These are phyloP conservation scores for Chrysodeixis includens DNA, from an alignment of 2,888 invertebrate genomes.

Conservation along the genomic window DNA sequence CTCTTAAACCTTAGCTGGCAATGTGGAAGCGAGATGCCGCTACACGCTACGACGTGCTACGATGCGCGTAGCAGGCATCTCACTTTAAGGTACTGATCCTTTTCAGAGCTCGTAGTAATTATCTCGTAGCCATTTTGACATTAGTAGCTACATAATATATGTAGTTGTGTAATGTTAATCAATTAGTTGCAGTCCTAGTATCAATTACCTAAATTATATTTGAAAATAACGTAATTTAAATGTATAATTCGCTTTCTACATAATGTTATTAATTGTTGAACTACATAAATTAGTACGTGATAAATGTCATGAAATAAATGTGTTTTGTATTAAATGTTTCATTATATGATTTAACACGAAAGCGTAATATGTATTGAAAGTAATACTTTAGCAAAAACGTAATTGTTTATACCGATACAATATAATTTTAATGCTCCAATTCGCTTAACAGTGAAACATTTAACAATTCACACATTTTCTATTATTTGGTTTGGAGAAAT, in stretches of 20 bases:
- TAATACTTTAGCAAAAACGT: not conserved
- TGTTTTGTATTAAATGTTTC: not conserved
- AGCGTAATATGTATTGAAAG: too few relatives aligned
- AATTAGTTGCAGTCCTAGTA: not conserved
- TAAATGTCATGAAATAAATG: not conserved
- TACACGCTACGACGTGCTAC: too few relatives aligned
- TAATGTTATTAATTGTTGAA: not conserved
- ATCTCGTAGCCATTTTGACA: not conserved
- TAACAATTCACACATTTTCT: constrained; percentile 10
- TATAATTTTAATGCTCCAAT: not conserved
- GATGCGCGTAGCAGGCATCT: too few relatives aligned
- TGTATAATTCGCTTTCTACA: not conserved
- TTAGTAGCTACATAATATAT: not conserved
- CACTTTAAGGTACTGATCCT: too few relatives aligned
- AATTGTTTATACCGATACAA: not conserved
- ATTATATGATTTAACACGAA: too few relatives aligned
- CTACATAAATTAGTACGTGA: not conserved
- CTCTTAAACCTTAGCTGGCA: too few relatives aligned
- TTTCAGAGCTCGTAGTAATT: too few relatives aligned
- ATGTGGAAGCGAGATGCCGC: too few relatives aligned
- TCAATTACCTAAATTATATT: not conserved
- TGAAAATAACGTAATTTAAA: not conserved
- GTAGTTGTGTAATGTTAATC: not conserved
- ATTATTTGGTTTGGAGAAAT: constrained; percentile 33
- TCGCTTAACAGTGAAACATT: not conserved